Percentiles rank a stretch among this genome's conserved stretches.
phyloP scores from a whole-genome alignment of 1,140 invertebrate genomes.

The Heliconius eleuchia region DNA sequence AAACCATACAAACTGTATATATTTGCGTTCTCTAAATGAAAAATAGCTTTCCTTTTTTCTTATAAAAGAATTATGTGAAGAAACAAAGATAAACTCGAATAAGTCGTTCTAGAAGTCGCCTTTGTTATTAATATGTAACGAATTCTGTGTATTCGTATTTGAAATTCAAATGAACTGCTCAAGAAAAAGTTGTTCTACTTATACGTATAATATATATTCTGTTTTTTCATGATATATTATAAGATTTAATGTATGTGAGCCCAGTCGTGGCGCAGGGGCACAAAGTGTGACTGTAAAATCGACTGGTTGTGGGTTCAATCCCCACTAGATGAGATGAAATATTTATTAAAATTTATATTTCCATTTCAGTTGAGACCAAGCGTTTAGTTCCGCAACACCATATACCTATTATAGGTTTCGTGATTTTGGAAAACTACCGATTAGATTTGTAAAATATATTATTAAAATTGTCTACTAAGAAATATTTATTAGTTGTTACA shows the following conservation, averaged over 20 bases:
- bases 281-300: no score
- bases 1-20: background rate
- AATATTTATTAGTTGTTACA: no score
- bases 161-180: constrained; percentile 24
- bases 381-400: no score
- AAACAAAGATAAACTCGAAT: constrained; percentile 16
- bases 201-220: constrained; percentile 5
- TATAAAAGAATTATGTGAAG: constrained; percentile 12
- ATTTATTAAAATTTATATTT: no score
- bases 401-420: no score
- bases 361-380: no score
- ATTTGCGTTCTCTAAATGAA: background rate
- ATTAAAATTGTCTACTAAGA: no score
- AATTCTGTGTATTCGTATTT: constrained; percentile 23
- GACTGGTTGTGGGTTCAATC: no score
- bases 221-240: background rate
- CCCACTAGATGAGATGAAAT: no score
- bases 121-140: constrained; percentile 27
- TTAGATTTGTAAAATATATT: no score
- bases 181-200: constrained; percentile 21
- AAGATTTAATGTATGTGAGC: background rate
- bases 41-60: constrained; percentile 6
- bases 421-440: no score
- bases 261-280: no score
- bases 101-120: constrained; percentile 9